Evolutionary conservation across 2,888 invertebrate species (phyloP).

Genomic region (Cyclophora albipunctata): DNA sequence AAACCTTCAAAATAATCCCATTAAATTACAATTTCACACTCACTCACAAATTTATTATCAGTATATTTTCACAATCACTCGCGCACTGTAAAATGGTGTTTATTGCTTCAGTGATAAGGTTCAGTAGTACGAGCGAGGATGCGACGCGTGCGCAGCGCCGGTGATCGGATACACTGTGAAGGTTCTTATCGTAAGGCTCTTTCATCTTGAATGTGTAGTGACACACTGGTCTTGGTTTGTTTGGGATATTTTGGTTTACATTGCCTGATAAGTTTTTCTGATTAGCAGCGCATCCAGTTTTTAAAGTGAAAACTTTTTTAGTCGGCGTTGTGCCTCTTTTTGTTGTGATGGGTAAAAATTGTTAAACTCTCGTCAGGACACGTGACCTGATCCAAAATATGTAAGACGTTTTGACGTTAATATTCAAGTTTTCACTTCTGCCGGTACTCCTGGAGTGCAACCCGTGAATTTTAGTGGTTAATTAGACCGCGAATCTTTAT

Average conservation of each 20-base stretch:
- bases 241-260: neutral
- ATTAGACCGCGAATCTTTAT: too few species aligned
- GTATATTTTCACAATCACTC: neutral
- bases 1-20: neutral
- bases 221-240: conserved; percentile 18
- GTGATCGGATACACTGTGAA: conserved; percentile 53
- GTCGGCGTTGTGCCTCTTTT: too few species aligned
- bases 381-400: too few species aligned
- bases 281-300: too few species aligned
- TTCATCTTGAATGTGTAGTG: conserved; percentile 18
- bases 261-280: too few species aligned
- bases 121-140: neutral
- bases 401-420: too few species aligned
- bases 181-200: conserved; percentile 57
- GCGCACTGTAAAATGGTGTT: neutral
- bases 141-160: conserved; percentile 47
- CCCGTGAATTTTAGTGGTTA: too few species aligned
- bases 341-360: too few species aligned
- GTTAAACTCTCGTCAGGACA: too few species aligned
- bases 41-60: neutral
- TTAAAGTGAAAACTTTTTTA: too few species aligned
- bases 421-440: too few species aligned
- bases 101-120: neutral
- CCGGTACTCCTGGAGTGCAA: too few species aligned
- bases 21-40: neutral